Evolutionary conservation across 2,888 invertebrate species (phyloP).

Genomic region (Lepidonotus clava): DNA sequence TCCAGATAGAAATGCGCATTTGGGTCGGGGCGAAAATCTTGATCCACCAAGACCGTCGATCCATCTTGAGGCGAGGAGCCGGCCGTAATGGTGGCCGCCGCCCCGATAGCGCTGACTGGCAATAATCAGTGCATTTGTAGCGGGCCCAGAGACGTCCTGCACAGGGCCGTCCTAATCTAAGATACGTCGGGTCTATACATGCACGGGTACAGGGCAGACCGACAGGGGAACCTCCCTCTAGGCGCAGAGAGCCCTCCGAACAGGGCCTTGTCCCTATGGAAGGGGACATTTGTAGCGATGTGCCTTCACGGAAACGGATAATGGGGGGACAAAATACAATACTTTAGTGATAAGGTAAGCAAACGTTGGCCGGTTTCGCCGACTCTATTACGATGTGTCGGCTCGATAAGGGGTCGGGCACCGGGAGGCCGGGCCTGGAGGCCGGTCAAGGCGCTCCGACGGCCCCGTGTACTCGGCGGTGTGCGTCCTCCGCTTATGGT

Average conservation of each 20-base stretch:
- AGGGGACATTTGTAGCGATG: too few species aligned
- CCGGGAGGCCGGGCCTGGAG: neutral
- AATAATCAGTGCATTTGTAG: neutral
- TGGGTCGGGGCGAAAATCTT: neutral
- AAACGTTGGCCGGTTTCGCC: neutral
- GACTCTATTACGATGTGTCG: conserved; percentile 31
- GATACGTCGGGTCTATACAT: too few species aligned
- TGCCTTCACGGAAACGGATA: conserved; percentile 12
- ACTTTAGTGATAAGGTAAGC: neutral
- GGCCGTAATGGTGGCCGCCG: neutral
- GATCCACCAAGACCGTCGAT: conserved; percentile 10
- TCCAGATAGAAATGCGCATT: conserved; percentile 52
- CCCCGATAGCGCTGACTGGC: neutral
- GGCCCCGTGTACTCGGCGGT: too few species aligned
- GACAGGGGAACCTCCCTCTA: too few species aligned
- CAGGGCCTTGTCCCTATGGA: neutral
- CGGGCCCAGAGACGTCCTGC: too few species aligned
- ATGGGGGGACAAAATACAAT: conserved; percentile 36
- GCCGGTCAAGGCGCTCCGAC: too few species aligned
- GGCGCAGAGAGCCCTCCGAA: too few species aligned
- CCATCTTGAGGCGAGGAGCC: conserved; percentile 11
- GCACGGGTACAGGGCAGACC: too few species aligned
- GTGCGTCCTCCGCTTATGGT: neutral
- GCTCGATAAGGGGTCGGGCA: neutral
- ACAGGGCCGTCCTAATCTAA: too few species aligned